Conservation (phyloP, 2,113 vertebrate genomes). For the Sterna hirundo region DNA sequence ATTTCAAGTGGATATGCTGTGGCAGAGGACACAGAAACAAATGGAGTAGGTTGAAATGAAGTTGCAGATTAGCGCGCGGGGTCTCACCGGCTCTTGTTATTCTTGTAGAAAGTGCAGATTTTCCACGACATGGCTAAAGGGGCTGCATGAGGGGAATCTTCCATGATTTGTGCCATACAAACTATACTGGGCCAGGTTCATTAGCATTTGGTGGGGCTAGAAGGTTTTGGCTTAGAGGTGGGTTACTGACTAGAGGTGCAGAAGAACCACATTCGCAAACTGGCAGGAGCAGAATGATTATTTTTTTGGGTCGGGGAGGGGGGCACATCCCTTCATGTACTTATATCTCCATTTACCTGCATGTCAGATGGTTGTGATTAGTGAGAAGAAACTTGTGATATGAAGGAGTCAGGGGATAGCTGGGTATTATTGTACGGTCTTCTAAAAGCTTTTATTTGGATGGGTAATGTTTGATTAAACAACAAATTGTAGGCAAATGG, state of each 20-base stretch:
- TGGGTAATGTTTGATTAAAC: neutral
- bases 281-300: neutral
- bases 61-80: neutral
- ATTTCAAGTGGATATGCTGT: neutral
- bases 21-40: rapidly evolving
- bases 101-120: neutral
- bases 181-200: neutral
- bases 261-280: neutral
- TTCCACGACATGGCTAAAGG: neutral
- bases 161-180: neutral
- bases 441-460: neutral
- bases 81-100: neutral
- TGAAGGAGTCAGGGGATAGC: neutral
- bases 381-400: neutral
- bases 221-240: neutral
- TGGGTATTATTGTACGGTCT: neutral
- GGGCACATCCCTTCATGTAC: neutral
- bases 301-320: neutral
- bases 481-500: neutral
- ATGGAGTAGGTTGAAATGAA: neutral
- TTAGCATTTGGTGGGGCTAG: neutral
- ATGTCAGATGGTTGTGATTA: neutral
- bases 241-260: neutral
- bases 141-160: neutral
- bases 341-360: neutral